Conservation (phyloP, 1,140 invertebrate species). For the Hormaphis cornu region DNA sequence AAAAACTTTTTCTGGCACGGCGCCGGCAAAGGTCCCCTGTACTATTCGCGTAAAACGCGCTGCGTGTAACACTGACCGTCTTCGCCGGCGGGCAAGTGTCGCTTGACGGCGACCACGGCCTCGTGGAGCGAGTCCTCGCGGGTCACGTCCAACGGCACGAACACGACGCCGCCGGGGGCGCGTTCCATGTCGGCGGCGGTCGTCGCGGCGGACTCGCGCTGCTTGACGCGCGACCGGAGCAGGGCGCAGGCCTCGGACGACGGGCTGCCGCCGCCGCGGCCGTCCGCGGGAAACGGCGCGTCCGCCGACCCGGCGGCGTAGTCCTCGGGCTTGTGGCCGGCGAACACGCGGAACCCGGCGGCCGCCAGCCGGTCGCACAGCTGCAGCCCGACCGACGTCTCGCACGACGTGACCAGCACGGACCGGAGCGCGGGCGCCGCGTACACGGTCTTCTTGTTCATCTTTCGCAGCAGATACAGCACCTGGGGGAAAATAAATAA, state of each 20-base stretch:
- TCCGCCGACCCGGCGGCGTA: conserved; percentile 42
- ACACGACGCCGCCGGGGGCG: conserved; percentile 48
- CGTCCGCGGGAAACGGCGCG: conserved; percentile 41
- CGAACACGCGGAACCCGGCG: conserved; percentile 63
- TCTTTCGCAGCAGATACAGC: conserved; percentile 13
- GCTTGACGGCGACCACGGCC: conserved; percentile 62
- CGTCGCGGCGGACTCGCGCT: conserved; percentile 41
- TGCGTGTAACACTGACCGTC: conserved; percentile 57
- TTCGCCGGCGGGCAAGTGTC: conserved; percentile 69
- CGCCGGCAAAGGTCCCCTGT: too few species aligned
- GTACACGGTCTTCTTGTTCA: conserved; percentile 6
- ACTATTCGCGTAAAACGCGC: too few species aligned
- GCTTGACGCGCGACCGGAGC: conserved; percentile 49
- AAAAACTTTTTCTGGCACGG: too few species aligned
- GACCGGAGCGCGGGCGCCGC: conserved; percentile 37
- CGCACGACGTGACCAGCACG: conserved; percentile 65
- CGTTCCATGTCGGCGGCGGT: conserved; percentile 29
- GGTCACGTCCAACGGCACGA: conserved; percentile 65
- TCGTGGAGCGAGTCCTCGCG: conserved; percentile 67
- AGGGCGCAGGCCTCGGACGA: conserved; percentile 49
- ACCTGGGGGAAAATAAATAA: not conserved
- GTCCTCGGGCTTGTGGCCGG: conserved; percentile 49
- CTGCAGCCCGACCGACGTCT: conserved; percentile 63
- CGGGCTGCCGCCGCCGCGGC: conserved; percentile 41
- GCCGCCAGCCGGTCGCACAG: conserved; percentile 57